These are phyloP conservation scores for Syrrhaptes paradoxus DNA, from an alignment of 2,113 vertebrate genomes.

Conservation along the genomic window DNA sequence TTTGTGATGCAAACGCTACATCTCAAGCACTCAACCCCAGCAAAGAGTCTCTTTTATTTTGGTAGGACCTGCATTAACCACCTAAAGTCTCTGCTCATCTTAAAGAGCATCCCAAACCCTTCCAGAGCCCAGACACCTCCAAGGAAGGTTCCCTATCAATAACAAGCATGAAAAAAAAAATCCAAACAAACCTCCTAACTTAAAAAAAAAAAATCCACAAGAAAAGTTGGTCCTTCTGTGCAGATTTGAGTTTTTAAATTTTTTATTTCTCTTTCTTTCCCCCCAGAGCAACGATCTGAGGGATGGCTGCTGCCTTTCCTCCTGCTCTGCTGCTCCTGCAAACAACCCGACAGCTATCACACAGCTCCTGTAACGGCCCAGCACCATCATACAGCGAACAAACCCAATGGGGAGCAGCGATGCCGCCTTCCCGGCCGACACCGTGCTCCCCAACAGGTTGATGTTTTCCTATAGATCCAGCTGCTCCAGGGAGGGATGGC, in stretches of 20 bases:
- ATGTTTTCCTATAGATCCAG: background rate
- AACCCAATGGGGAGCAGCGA: constrained; percentile 31
- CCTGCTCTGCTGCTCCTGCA: constrained; percentile 14
- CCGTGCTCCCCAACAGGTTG: accelerated
- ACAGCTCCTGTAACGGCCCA: constrained; percentile 48
- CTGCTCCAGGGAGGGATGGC: background rate
- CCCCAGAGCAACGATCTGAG: background rate
- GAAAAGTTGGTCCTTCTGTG: background rate
- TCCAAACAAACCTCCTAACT: background rate
- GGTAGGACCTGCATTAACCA: background rate
- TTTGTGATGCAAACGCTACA: accelerated
- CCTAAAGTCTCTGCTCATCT: background rate
- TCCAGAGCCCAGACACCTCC: background rate
- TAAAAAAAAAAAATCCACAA: background rate
- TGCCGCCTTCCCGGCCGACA: background rate
- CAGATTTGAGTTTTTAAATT: background rate
- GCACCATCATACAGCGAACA: background rate
- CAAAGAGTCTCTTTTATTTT: background rate
- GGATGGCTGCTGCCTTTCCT: background rate
- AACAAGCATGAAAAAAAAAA: background rate
- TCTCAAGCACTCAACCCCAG: background rate
- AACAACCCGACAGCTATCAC: background rate
- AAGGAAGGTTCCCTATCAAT: background rate
- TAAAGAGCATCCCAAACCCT: background rate
- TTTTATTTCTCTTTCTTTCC: background rate